Evolutionary conservation across 64 coral and sea anemone genomes (phyloP).

Genomic region (Stylophora pistillata): DNA sequence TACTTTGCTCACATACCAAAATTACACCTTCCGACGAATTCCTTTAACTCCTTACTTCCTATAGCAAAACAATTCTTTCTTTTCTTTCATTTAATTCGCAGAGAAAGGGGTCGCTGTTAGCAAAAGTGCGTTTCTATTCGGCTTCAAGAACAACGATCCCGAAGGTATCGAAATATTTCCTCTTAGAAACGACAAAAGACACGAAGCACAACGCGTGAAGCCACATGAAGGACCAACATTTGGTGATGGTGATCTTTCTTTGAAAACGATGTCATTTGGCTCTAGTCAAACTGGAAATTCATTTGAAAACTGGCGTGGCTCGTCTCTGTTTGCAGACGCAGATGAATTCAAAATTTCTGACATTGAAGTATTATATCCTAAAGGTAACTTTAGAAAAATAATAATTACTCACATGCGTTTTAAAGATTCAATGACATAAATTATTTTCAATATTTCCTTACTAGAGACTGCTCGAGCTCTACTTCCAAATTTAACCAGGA

Average conservation of each 20-base stretch:
- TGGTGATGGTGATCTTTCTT: slow-evolving; percentile 34
- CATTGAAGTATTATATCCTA: slow-evolving; percentile 48
- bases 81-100: neutral
- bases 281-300: neutral
- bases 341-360: slow-evolving; percentile 29
- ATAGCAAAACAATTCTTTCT: neutral
- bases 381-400: slow-evolving; percentile 36
- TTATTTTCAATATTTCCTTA: too few relatives aligned
- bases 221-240: slow-evolving; percentile 28
- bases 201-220: neutral
- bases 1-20: too few relatives aligned
- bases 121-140: slow-evolving; percentile 45
- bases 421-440: too few relatives aligned
- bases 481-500: too few relatives aligned
- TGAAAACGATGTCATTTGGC: slow-evolving; percentile 1
- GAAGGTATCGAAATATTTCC: neutral
- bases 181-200: neutral
- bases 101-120: neutral
- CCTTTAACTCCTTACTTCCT: too few relatives aligned
- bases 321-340: neutral
- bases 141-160: neutral
- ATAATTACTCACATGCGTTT: too few relatives aligned
- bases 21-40: too few relatives aligned
- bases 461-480: too few relatives aligned
- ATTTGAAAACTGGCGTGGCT: neutral